Evolutionary conservation across 2,797 vertebrate genomes (phyloP), one percentile per base, ranked within the genome.

Genomic region (Decapterus maruadsi): DNA sequence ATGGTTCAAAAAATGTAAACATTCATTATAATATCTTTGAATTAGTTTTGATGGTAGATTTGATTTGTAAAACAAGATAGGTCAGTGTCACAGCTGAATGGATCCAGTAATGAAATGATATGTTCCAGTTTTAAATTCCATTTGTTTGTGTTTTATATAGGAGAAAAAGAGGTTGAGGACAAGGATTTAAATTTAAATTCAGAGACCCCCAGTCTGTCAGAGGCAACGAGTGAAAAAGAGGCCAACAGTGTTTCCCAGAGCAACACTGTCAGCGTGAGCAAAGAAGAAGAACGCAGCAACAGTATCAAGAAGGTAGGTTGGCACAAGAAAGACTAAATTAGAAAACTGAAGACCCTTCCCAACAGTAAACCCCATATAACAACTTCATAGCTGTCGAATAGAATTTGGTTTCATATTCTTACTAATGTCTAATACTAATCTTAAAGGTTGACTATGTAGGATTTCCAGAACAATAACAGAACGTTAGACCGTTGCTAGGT

Each of bases 141-240:
- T 46, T 4, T 72, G 19, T 72, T 51, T 78, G 7, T 70, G 43
- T 58, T 11, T 11, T 85, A 46, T 64, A 8, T 31, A 92, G 93
- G 90, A 63, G 92, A 94, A 61, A 94, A 93, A 66, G 92, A 93
- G 2, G n/a, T 93, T 72, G 98, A 99, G 42, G 95, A 96, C 56
- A 98, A 99, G 73, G 98, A 99, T 86, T 93, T 96, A 78, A 97
- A 96, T 81, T 96, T 96, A 78, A 97, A 96, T 81, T 96, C 97
- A 0, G 98, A 99, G 72, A 94, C 94, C 29, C 97, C 97, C 87
- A 96, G 94, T 85, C 94, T 95, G 68, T 96, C 95, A 7, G 97
- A 99, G 75, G 96, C 97, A 78, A 90, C 95, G 61, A 93, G 95
- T 72, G 97, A 97, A 86, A 97, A 97, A 89, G 96, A 98, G 85